Base-by-base conservation (phyloP, 2,888 invertebrate genomes). In the Meta bourneti region DNA sequence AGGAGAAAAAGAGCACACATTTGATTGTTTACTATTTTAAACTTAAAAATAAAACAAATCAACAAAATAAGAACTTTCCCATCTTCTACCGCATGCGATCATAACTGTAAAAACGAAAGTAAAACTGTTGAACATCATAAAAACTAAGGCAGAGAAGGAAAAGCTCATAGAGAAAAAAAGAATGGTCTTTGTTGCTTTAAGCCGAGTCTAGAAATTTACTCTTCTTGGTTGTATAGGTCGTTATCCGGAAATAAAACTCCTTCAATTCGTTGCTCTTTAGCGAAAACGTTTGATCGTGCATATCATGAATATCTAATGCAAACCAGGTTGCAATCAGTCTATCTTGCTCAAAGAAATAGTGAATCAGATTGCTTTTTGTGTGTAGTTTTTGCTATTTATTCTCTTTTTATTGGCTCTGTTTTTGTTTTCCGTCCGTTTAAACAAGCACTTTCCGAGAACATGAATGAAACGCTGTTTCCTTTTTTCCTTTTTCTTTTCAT, bases 241-340 rank as follows among this genome's bases (percentile, higher is more conserved):
- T 87, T 79, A 71, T 87, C 48, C 87, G 71, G 71, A 86, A 71
- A 87, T 87, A 79, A 86, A 86, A 87, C 79, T 71, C 70, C 86
- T 70, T 78, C 86, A 69, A 79, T 79, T 72, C 79, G 34, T 49
- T 79, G 72, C 71, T 86, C 79, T 72, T 87, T 78, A 77, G 52
- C 77, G 71, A 79, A 79, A 87, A 87, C 87, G 87, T 79, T 79
- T 79, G 79, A 87, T 79, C 87, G 87, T 87, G 87, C 78, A 87
- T 87, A 87, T 87, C 87, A 87, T 87, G 87, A 87, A 87, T 87
- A 87, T 71, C 72, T 87, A 87, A 87, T 87, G 51, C 19, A 80
- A 79, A 79, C 52, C 71, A 20, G 79, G 87, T 87, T 79, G 87
- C 87, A 87, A 87, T 87, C 87, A 79, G 87, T 78, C 79, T 79